Base-by-base conservation (phyloP, 2,888 invertebrate species). In the Archaeoteleia sp. region DNA sequence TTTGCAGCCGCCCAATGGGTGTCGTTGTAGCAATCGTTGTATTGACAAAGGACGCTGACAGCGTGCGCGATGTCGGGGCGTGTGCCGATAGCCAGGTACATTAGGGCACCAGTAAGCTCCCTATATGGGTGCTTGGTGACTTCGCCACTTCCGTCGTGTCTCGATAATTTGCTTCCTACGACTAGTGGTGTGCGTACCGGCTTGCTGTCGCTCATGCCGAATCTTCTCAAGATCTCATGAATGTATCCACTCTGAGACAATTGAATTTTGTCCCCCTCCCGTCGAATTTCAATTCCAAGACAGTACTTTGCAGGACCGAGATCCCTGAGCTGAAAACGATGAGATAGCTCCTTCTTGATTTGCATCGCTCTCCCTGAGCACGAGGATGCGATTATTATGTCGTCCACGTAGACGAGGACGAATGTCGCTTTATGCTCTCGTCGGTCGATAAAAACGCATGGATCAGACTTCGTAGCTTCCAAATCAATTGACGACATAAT, bases 311-410 rank as follows among this genome's bases (percentile, higher is more conserved):
- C n/a, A n/a, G n/a, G n/a, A n/a, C n/a, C n/a, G n/a, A n/a, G 2
- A 1, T 54, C 35, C 10, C 43, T 54, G 15, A 54, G 4, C 13
- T 15, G 23, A 17, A 51, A 49, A 0, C 27, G 8, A 0, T 20
- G 12, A 1, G 37, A 0, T 8, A 60, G 13, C 1, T 17, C 45
- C 0, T n/a, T n/a, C n/a, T n/a, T n/a, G n/a, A n/a, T n/a, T n/a
- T n/a, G n/a, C n/a, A n/a, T n/a, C n/a, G n/a, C 14, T 7, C 25
- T 51, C 8, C n/a, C 43, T 25, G 1, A 15, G 3, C 2, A 34
- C 7, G 2, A 48, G 1, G 5, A 60, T 49, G 0, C 49, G n/a
- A 4, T 49, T 34, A 12, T 60, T 49, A n/a, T 60, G 34, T n/a
- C n/a, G n/a, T n/a, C n/a, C n/a, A n/a, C n/a, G n/a, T n/a, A n/a